Evolutionary conservation across 2,797 vertebrate genomes (phyloP).

Genomic region (Atherinosoma microstoma): DNA sequence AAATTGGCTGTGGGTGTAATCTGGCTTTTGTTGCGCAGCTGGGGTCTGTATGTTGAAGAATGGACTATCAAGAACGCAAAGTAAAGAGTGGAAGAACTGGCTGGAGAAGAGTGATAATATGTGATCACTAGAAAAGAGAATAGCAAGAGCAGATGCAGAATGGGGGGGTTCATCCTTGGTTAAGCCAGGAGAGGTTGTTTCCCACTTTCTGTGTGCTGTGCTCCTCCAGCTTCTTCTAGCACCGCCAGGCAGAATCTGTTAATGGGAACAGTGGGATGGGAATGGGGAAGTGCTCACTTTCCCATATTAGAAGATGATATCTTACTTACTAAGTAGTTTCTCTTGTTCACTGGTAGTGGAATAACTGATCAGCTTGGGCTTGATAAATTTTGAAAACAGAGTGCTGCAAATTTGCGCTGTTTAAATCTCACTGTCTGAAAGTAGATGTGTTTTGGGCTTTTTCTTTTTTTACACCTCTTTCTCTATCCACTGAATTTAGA

Average conservation of each 20-base stretch:
- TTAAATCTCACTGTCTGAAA: constrained; percentile 38
- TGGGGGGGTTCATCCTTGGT: constrained; percentile 66
- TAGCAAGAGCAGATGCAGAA: constrained; percentile 63
- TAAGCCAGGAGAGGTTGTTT: constrained; percentile 67
- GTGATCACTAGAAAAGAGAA: constrained; percentile 14
- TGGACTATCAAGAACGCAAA: constrained; percentile 12
- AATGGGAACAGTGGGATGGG: constrained; percentile 36
- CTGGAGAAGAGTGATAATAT: constrained; percentile 24
- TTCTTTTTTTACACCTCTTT: constrained; percentile 11
- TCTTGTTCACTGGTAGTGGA: constrained; percentile 69
- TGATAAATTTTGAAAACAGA: constrained; percentile 62
- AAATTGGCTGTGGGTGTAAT: not conserved
- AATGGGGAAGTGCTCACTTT: constrained; percentile 42
- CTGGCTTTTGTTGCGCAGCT: not conserved
- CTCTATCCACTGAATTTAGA: constrained; percentile 37
- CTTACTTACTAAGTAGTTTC: constrained; percentile 72
- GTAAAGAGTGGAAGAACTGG: constrained; percentile 11
- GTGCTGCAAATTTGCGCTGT: constrained; percentile 49
- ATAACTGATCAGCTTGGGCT: constrained; percentile 62
- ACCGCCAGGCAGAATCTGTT: constrained; percentile 39
- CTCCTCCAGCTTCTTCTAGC: constrained; percentile 22
- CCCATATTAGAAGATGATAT: constrained; percentile 68
- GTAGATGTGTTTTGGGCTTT: constrained; percentile 21
- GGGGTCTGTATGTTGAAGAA: not conserved
- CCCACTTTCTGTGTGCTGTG: constrained; percentile 39